phyloP scores from a whole-genome alignment of 2,113 vertebrate genomes.

The Xiphophorus hellerii region DNA sequence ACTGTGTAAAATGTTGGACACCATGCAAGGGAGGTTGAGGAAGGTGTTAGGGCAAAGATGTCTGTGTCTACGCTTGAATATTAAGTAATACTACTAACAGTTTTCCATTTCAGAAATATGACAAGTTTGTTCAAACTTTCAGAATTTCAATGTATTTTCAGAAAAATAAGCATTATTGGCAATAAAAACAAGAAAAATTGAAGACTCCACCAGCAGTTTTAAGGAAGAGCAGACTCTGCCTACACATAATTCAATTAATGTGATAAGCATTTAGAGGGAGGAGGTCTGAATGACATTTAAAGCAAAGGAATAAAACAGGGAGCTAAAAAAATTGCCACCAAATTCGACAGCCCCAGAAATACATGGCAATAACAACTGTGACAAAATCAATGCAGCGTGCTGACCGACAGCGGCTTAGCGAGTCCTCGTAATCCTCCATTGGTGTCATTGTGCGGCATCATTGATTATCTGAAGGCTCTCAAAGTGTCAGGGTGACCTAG shows the following conservation, averaged over 20 bases:
- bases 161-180: no score
- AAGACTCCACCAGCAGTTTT: not conserved
- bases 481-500: conserved; percentile 59
- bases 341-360: conserved; percentile 31
- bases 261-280: not conserved
- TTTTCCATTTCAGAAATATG: not conserved
- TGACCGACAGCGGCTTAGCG: conserved; percentile 43
- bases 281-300: not conserved
- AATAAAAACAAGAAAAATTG: not conserved
- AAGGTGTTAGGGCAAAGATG: conserved; percentile 51
- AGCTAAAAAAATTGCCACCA: conserved; percentile 8
- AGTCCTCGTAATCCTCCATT: conserved; percentile 66
- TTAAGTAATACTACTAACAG: not conserved
- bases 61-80: conserved; percentile 6
- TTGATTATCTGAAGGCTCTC: conserved; percentile 67
- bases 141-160: not conserved
- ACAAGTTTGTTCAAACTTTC: not conserved
- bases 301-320: not conserved
- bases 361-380: conserved; percentile 48
- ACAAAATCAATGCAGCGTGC: conserved; percentile 62
- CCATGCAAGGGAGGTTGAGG: conserved; percentile 15
- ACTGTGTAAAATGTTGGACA: conserved; percentile 47
- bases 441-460: conserved; percentile 62
- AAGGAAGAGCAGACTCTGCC: not conserved
- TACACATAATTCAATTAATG: not conserved